Conservation (phyloP, 2,113 vertebrate genomes). For the Oreotrochilus melanogaster region DNA sequence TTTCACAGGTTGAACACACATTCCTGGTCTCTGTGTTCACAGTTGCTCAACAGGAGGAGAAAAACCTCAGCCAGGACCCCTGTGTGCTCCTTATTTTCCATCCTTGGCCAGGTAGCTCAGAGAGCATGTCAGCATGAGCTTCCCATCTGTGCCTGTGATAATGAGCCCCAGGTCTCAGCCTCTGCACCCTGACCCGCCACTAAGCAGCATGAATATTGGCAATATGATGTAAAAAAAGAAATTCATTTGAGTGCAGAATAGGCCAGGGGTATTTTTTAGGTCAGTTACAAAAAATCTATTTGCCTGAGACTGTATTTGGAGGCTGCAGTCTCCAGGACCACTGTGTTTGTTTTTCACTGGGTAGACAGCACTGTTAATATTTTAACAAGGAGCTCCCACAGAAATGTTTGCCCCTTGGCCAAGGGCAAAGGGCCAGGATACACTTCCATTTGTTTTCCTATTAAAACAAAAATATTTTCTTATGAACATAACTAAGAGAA, state of each 20-base stretch:
- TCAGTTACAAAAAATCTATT: slow-evolving; percentile 3
- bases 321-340: slow-evolving; percentile 3
- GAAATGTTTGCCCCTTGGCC: slow-evolving; percentile 47
- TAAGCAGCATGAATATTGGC: background rate
- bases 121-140: background rate
- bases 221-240: background rate
- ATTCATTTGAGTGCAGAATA: background rate
- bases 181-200: background rate
- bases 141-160: background rate
- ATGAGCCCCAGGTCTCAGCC: background rate
- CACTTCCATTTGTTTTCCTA: slow-evolving; percentile 52
- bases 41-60: background rate
- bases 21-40: background rate
- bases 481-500: slow-evolving; percentile 45
- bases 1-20: background rate
- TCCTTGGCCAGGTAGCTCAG: background rate
- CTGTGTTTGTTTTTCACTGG: slow-evolving; percentile 13
- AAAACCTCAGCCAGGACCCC: background rate
- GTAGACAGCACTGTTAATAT: slow-evolving; percentile 51
- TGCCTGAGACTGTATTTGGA: background rate
- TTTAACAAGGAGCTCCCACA: slow-evolving; percentile 59
- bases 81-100: background rate
- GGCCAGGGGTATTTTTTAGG: background rate
- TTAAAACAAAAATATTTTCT: slow-evolving; percentile 66
- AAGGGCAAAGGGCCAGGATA: slow-evolving; percentile 38